A percentile compares a stretch with the other conserved stretches of the same genome.
These are phyloP conservation scores for Todiramphus chloris DNA, from an alignment of 2,113 vertebrate genomes.

Conservation along the genomic window DNA sequence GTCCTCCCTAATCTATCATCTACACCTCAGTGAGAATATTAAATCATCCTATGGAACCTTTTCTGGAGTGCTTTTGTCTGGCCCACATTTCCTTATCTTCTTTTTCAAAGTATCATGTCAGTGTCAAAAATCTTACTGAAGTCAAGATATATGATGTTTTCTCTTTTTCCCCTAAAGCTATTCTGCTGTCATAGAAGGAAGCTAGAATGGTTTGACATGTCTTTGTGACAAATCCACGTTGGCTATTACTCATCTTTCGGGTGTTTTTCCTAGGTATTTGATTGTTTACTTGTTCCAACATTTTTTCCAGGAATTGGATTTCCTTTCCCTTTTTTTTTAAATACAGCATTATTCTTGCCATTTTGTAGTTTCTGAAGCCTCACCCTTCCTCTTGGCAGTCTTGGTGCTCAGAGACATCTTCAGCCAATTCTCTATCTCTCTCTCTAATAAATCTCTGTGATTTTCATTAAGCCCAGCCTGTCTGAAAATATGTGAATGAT, in stretches of 20 bases:
- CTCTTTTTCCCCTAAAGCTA: background rate
- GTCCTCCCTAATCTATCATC: background rate
- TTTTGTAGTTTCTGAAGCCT: background rate
- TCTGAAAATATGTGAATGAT: slow-evolving; percentile 21
- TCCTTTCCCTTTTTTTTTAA: background rate
- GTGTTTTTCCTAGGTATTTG: background rate
- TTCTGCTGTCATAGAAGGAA: background rate
- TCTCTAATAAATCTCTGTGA: background rate
- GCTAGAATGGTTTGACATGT: background rate
- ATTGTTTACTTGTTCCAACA: background rate
- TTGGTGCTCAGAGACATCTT: background rate
- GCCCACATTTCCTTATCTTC: background rate
- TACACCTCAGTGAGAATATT: background rate
- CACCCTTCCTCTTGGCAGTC: background rate
- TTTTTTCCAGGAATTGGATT: background rate
- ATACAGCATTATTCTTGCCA: background rate
- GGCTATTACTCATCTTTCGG: background rate
- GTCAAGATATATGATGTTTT: background rate
- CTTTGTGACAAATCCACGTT: background rate
- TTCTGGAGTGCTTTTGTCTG: background rate
- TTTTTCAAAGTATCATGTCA: background rate
- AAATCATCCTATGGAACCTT: background rate
- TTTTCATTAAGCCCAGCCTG: background rate
- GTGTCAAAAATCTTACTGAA: slow-evolving; percentile 13
- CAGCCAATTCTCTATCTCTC: background rate